A percentile compares a stretch with the other conserved stretches of the same genome.
Conservation (phyloP, 2,113 vertebrate genomes). For the Dascyllus trimaculatus region DNA sequence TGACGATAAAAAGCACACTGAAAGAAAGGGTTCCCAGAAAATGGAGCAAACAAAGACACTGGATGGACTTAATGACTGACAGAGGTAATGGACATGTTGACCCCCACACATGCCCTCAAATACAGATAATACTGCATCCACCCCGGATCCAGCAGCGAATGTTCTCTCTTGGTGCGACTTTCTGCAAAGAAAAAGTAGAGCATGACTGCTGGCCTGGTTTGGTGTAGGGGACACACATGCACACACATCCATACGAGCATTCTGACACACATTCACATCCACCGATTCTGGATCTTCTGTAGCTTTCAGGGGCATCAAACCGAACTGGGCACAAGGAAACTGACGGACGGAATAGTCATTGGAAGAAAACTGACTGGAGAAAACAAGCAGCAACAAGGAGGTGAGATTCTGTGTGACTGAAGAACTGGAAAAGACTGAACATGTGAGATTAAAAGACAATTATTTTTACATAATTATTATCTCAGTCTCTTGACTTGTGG, state of each 20-base stretch:
- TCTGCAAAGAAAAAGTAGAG: slow-evolving; percentile 61
- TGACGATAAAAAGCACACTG: slow-evolving; percentile 59
- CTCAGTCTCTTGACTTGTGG: slow-evolving; percentile 52
- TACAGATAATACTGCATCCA: not conserved
- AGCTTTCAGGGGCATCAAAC: slow-evolving; percentile 43
- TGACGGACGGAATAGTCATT: not conserved
- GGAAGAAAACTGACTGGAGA: not conserved
- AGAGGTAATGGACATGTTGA: not conserved
- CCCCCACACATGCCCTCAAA: not conserved
- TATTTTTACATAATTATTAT: slow-evolving; percentile 71
- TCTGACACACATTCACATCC: slow-evolving; percentile 48
- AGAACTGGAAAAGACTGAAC: slow-evolving; percentile 28
- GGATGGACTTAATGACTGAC: not conserved
- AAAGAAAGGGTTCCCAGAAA: slow-evolving; percentile 5
- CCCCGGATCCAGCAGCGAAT: slow-evolving; percentile 45
- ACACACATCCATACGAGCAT: not conserved
- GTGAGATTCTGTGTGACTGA: slow-evolving; percentile 11
- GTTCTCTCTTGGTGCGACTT: slow-evolving; percentile 44
- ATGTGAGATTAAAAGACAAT: slow-evolving; percentile 65
- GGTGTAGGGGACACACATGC: slow-evolving; percentile 20
- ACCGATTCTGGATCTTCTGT: slow-evolving; percentile 40
- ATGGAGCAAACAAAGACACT: not conserved
- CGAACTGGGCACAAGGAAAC: slow-evolving; percentile 31
- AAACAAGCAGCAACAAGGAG: slow-evolving; percentile 24
- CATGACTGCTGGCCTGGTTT: slow-evolving; percentile 64